A percentile compares a stretch with the other conserved stretches of the same genome.
These are phyloP conservation scores for Xyliphius kryptos DNA, from an alignment of 2,113 vertebrate species.

Conservation along the genomic window DNA sequence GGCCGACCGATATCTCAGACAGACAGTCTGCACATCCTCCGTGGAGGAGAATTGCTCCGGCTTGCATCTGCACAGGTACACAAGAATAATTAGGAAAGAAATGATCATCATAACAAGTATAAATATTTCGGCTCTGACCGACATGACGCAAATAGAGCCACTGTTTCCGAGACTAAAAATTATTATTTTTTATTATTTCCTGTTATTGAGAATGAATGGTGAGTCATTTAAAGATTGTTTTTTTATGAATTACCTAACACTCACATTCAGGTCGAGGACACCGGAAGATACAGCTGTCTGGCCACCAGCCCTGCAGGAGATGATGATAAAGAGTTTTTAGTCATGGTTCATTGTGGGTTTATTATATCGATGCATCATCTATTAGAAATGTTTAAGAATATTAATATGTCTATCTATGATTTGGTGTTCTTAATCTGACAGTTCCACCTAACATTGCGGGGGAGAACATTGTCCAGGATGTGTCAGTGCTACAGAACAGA, in stretches of 20 bases:
- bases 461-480: conserved; percentile 66
- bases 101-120: too few relatives aligned
- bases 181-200: too few relatives aligned
- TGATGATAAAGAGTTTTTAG: conserved; percentile 87
- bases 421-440: conserved; percentile 42
- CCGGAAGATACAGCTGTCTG: conserved; percentile 88
- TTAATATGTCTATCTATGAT: background rate
- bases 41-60: conserved; percentile 70
- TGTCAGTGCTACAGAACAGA: conserved; percentile 77
- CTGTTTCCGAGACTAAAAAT: too few relatives aligned
- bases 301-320: conserved; percentile 89
- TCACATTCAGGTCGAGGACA: conserved; percentile 79
- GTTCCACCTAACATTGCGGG: conserved; percentile 93
- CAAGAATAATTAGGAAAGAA: too few relatives aligned
- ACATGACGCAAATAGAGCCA: too few relatives aligned
- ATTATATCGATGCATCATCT: background rate
- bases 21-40: conserved; percentile 64
- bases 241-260: too few relatives aligned
- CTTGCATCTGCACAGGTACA: conserved; percentile 82
- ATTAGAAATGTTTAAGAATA: background rate
- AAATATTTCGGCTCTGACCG: too few relatives aligned
- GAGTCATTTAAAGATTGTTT: too few relatives aligned
- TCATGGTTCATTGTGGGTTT: conserved; percentile 86
- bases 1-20: conserved; percentile 76
- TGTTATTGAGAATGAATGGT: too few relatives aligned